A percentile compares a stretch with the other conserved stretches of the same genome.
phyloP scores from a whole-genome alignment of 2,797 vertebrate genomes.

The Thunnus albacares region DNA sequence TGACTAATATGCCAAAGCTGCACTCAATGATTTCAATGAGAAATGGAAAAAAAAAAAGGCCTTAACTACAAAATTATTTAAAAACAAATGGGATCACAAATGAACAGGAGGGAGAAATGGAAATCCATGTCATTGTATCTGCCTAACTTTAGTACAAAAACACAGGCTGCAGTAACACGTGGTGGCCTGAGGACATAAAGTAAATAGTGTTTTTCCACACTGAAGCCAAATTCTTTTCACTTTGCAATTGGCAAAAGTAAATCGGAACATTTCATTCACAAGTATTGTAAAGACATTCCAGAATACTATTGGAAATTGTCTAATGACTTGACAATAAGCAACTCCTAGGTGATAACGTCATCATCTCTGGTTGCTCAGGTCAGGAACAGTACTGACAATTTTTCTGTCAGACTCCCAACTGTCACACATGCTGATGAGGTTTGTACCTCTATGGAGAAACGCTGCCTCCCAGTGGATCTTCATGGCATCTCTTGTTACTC shows the following conservation, averaged over 20 bases:
- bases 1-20: constrained; percentile 75
- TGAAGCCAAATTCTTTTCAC: constrained; percentile 1
- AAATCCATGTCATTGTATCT: constrained; percentile 41
- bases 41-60: constrained; percentile 31
- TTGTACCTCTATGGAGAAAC: neutral
- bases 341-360: neutral
- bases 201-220: neutral
- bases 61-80: constrained; percentile 32
- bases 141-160: constrained; percentile 65
- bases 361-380: neutral
- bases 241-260: neutral
- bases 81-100: constrained; percentile 41
- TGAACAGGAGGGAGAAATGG: constrained; percentile 31
- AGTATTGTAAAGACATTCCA: neutral
- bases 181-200: constrained; percentile 27
- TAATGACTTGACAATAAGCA: constrained; percentile 3
- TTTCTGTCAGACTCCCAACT: too few relatives aligned
- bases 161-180: constrained; percentile 67
- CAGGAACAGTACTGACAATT: neutral
- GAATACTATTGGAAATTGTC: neutral
- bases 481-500: neutral
- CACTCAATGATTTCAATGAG: constrained; percentile 51
- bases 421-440: neutral
- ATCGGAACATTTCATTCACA: neutral
- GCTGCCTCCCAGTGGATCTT: constrained; percentile 33